These are phyloP conservation scores for Bergia sp. DNA, from an alignment of 92 coral and sea anemone species.

Conservation along the genomic window DNA sequence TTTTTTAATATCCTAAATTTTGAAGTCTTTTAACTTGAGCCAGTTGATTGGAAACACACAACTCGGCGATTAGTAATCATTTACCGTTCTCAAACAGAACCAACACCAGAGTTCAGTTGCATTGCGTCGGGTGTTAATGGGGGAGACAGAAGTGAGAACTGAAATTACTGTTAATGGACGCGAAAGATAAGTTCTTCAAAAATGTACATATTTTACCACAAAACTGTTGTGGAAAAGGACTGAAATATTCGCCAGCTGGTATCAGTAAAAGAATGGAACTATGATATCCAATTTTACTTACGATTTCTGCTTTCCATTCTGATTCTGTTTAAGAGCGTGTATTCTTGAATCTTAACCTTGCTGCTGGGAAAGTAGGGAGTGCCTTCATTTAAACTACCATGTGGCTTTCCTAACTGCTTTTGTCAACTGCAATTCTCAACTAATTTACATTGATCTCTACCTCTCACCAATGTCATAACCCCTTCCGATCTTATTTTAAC, in stretches of 20 bases:
- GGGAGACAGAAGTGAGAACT: no score
- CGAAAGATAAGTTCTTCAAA: background rate
- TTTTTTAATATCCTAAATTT: background rate
- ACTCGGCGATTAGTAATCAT: background rate
- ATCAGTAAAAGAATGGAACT: background rate
- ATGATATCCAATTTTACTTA: background rate
- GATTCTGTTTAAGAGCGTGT: background rate
- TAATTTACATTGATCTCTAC: background rate
- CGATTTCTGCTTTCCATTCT: background rate
- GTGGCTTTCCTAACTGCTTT: background rate
- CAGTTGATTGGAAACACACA: background rate
- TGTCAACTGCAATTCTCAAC: slow-evolving; percentile 1
- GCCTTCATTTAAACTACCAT: background rate
- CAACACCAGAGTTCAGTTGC: background rate
- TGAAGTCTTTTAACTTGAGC: background rate
- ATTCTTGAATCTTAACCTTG: background rate
- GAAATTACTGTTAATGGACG: no score
- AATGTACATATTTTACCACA: no score
- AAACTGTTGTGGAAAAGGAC: no score
- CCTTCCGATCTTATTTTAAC: background rate
- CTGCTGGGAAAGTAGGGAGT: background rate
- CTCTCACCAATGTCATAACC: background rate
- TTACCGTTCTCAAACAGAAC: background rate
- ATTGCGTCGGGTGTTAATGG: background rate
- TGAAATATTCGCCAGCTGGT: no score